phyloP scores from a whole-genome alignment of 2,888 invertebrate species.

The Eristalis tenax region DNA sequence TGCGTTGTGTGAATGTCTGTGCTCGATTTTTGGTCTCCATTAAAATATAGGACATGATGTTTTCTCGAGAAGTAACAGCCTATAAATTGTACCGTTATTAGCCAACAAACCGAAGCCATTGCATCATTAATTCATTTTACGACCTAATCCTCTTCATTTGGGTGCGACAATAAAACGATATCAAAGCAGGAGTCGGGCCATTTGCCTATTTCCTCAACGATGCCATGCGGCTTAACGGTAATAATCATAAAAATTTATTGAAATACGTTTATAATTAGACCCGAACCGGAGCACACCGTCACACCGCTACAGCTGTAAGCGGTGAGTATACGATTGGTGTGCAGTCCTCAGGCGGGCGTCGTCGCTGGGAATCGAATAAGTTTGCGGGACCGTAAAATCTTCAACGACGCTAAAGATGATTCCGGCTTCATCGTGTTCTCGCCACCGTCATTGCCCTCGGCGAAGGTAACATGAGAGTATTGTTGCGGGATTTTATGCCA shows the following conservation, averaged over 20 bases:
- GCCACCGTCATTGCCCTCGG: neutral
- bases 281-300: neutral
- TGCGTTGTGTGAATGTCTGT: neutral
- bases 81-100: slow-evolving; percentile 11
- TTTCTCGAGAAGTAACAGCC: slow-evolving; percentile 18
- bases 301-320: neutral
- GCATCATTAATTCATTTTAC: slow-evolving; percentile 26
- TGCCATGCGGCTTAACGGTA: slow-evolving; percentile 11
- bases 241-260: slow-evolving; percentile 46
- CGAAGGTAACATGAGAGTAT: neutral
- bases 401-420: neutral
- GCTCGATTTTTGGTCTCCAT: neutral
- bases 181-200: slow-evolving; percentile 12
- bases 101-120: slow-evolving; percentile 10
- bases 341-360: neutral
- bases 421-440: neutral
- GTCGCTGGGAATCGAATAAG: slow-evolving; percentile 3
- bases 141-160: slow-evolving; percentile 32
- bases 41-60: slow-evolving; percentile 1
- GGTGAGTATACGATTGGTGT: neutral
- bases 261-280: slow-evolving; percentile 43
- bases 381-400: slow-evolving; percentile 23
- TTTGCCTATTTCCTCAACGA: neutral
- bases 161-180: slow-evolving; percentile 21
- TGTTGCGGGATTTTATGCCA: slow-evolving; percentile 14